Evolutionary conservation across 2,113 vertebrate species (phyloP).

Genomic region (Phalacrocorax brasilianus): DNA sequence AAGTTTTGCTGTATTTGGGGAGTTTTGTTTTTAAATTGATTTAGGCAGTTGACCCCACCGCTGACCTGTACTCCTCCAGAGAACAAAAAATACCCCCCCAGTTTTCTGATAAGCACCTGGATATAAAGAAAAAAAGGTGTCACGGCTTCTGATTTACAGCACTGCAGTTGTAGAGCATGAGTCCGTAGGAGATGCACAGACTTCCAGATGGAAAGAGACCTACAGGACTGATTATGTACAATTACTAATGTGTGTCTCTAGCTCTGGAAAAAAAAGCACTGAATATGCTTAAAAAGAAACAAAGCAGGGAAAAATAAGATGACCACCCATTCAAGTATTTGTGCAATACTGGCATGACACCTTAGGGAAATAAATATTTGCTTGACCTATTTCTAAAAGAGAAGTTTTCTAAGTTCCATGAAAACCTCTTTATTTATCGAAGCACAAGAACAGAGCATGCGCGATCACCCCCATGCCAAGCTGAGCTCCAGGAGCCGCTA

Average conservation of each 20-base stretch:
- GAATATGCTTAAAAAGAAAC: background rate
- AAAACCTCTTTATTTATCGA: background rate
- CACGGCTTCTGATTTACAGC: background rate
- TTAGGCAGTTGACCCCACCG: background rate
- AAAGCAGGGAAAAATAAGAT: background rate
- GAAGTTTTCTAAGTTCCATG: background rate
- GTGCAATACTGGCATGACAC: background rate
- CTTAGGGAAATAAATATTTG: conserved; percentile 27
- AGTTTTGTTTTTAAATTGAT: background rate
- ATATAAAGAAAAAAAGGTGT: background rate
- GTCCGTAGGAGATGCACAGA: background rate
- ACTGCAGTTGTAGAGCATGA: background rate
- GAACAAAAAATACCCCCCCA: background rate
- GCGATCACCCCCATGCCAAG: background rate
- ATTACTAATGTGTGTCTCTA: background rate
- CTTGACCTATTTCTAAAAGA: background rate
- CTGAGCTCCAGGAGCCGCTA: fast-evolving
- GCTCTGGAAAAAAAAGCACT: background rate
- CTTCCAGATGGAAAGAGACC: background rate
- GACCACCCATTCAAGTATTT: background rate
- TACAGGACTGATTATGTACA: background rate
- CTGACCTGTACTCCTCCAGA: background rate
- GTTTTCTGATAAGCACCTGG: background rate
- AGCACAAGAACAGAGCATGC: background rate
- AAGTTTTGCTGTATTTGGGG: background rate